Percentiles rank a stretch among this genome's conserved stretches.
These are phyloP conservation scores for Pseudomugil gertrudae DNA, from an alignment of 2,797 vertebrate genomes.

Conservation along the genomic window DNA sequence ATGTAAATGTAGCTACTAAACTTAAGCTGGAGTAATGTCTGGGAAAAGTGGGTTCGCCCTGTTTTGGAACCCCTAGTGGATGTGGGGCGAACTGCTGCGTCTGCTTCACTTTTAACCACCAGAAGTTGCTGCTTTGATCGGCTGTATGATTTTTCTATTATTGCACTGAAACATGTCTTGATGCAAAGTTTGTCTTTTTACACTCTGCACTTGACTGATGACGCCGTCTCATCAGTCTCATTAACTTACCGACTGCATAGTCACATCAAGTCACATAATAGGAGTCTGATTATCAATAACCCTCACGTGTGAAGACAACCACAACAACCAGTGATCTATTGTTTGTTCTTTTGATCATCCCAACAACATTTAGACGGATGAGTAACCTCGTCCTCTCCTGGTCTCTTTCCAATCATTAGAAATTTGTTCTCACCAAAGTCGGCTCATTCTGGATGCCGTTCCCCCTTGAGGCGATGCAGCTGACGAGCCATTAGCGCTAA, in stretches of 20 bases:
- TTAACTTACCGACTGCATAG: constrained; percentile 40
- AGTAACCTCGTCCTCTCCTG: constrained; percentile 61
- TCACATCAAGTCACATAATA: constrained; percentile 1
- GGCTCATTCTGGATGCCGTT: constrained; percentile 67
- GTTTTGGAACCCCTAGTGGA: no score
- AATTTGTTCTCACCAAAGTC: constrained; percentile 69
- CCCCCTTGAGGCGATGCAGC: constrained; percentile 71
- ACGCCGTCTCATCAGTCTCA: constrained; percentile 38
- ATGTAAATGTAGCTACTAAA: no score
- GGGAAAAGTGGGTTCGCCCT: no score
- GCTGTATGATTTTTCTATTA: no score
- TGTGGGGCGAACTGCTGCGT: no score
- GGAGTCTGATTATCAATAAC: constrained; percentile 11
- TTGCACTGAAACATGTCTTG: not conserved
- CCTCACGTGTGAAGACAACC: constrained; percentile 17
- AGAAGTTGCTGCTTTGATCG: no score
- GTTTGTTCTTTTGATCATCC: constrained; percentile 60
- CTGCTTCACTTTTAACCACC: no score
- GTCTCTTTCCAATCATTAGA: constrained; percentile 71
- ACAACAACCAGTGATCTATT: constrained; percentile 52
- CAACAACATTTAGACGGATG: constrained; percentile 66
- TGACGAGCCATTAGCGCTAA: constrained; percentile 81
- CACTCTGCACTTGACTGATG: constrained; percentile 34
- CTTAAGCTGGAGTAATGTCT: no score
- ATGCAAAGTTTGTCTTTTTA: not conserved